Evolutionary conservation across 2,797 vertebrate genomes (phyloP).

Genomic region (Scomberomorus guttatus): DNA sequence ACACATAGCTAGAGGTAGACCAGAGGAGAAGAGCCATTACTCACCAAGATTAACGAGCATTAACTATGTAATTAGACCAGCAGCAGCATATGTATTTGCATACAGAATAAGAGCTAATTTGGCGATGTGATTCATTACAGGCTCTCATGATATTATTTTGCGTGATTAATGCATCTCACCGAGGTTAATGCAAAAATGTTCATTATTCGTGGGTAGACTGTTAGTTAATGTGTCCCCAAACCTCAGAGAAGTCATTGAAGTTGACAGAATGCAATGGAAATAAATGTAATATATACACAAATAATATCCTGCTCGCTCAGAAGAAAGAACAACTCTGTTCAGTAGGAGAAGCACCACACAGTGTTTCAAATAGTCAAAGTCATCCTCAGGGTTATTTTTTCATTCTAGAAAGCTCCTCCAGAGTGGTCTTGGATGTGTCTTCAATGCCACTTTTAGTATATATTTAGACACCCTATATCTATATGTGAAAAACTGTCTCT

Average conservation of each 20-base stretch:
- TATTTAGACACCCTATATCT: too few species aligned
- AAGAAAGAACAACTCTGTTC: constrained; percentile 1
- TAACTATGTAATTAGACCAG: constrained; percentile 79
- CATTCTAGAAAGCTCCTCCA: too few species aligned
- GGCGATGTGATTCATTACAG: constrained; percentile 79
- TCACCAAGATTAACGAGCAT: constrained; percentile 77
- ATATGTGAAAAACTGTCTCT: too few species aligned
- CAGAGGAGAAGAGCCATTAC: constrained; percentile 69
- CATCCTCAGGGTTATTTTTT: too few species aligned
- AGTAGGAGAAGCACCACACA: neutral
- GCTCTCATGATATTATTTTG: constrained; percentile 57
- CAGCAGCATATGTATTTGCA: constrained; percentile 80
- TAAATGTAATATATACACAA: constrained; percentile 39
- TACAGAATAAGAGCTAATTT: constrained; percentile 81
- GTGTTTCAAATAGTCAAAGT: neutral
- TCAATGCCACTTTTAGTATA: too few species aligned
- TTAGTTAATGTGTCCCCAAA: constrained; percentile 67
- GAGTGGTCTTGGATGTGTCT: too few species aligned
- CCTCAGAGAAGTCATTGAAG: constrained; percentile 61
- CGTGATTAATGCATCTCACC: constrained; percentile 74
- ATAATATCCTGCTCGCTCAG: neutral
- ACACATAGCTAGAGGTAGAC: constrained; percentile 92
- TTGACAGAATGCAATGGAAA: constrained; percentile 58
- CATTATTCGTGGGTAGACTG: constrained; percentile 61
- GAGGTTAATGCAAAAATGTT: constrained; percentile 75